Evolutionary conservation across 2,113 vertebrate species (phyloP), one percentile per base, ranked within the genome.

Genomic region (Microcebus griseorufus): DNA sequence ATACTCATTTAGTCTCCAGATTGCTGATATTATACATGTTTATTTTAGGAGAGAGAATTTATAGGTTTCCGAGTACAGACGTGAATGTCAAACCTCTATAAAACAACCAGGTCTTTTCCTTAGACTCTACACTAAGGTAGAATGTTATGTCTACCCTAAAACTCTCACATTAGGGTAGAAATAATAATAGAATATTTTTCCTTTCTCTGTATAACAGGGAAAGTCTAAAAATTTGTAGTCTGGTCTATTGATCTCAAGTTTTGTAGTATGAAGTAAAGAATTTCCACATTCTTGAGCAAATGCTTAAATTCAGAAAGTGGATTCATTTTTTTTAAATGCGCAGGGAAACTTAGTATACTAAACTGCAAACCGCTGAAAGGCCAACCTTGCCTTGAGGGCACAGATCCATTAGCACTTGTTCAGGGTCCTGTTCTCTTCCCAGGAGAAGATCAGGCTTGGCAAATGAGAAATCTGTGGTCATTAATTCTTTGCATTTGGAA

Each of bases 401-500:
- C 10, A 89, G 42, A 86, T 32, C 94, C 51, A 95, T 96, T 96
- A 96, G 88, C 32, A 86, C 48, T 95, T 86, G 80, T 80, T 96
- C 93, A 84, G 67, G 83, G 78, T 83, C 89, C 79, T 82, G 0
- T 96, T 85, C 78, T 89, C 22, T 94, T 97, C 90, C 86, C 94
- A 22, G 48, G 94, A 96, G 97, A 69, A 92, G 70, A 91, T 93
- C 42, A 70, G 34, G 11, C 62, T 89, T 87, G 51, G 65, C 55
- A 96, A 90, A 95, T 79, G 92, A 92, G 55, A 94, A 93, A 86
- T 96, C 18, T 23, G 81, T 89, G 14, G 58, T 92, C 78, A 97
- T 96, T 97, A 97, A 80, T 91, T 96, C 91, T 95, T 93, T 92
- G 78, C 84, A 92, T 97, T 97, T 95, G 42, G 89, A 90, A 97